phyloP scores from a whole-genome alignment of 2,113 vertebrate genomes.

The Alligator mississippiensis region DNA sequence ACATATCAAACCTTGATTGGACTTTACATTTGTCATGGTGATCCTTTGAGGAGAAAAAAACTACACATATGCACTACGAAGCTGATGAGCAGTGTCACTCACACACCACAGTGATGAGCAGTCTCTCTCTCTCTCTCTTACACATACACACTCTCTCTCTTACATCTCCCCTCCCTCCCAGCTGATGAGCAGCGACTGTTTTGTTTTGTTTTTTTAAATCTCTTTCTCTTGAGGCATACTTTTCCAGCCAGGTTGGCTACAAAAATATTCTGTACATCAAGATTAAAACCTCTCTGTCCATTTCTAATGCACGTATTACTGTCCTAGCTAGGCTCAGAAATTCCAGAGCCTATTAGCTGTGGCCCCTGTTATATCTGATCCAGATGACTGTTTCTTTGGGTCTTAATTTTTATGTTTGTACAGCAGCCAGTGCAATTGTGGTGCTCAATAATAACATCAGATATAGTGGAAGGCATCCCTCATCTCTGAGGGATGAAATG shows the following conservation, averaged over 20 bases:
- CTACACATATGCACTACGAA: no score
- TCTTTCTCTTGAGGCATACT: neutral
- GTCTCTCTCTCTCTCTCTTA: no score
- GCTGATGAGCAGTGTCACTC: no score
- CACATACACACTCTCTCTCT: no score
- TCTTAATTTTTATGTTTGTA: neutral
- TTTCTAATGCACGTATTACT: no score
- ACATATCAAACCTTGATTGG: slow-evolving; percentile 65
- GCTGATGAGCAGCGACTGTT: no score
- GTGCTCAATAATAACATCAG: neutral
- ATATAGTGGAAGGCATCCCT: neutral
- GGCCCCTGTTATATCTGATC: neutral
- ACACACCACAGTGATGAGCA: no score
- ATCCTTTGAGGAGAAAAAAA: neutral
- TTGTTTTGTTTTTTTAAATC: neutral
- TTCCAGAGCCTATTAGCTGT: accelerated
- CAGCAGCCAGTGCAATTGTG: neutral
- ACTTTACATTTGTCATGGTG: slow-evolving; percentile 56
- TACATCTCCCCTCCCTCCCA: no score
- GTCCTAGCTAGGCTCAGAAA: neutral
- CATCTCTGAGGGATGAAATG: neutral
- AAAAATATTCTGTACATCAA: neutral
- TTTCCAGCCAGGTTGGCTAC: neutral
- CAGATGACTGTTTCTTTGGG: neutral
- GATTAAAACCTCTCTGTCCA: neutral